Evolutionary conservation across 2,888 invertebrate species (phyloP).

Genomic region (Thymelicus acteon): DNA sequence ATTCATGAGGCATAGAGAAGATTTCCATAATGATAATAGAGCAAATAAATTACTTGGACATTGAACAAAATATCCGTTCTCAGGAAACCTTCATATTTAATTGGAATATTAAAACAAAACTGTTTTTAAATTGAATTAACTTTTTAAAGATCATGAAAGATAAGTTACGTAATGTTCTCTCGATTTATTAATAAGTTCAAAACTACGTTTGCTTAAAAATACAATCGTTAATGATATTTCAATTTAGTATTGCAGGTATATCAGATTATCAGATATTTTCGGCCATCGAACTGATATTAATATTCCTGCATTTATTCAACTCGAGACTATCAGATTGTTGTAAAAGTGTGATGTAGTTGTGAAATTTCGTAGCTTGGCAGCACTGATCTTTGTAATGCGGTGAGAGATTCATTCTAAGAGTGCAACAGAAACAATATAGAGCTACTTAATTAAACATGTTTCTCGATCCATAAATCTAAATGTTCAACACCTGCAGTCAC

Average conservation of each 20-base stretch:
- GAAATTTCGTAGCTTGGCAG: conserved; percentile 35
- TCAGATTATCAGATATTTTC: neutral
- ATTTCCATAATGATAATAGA: conserved; percentile 45
- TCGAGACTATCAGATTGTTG: conserved; percentile 3
- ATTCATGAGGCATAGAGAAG: conserved; percentile 61
- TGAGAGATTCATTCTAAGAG: conserved; percentile 61
- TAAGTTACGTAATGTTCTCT: neutral
- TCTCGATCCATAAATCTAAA: conserved; percentile 79
- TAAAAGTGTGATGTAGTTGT: conserved; percentile 42
- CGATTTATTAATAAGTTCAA: neutral
- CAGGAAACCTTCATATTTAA: conserved; percentile 8
- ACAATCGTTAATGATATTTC: neutral
- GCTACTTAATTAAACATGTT: conserved; percentile 77
- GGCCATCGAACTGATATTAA: neutral
- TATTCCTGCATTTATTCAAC: neutral
- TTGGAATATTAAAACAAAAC: neutral
- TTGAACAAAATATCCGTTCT: conserved; percentile 7
- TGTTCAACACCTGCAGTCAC: conserved; percentile 59
- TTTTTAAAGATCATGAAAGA: neutral
- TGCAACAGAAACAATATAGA: conserved; percentile 63
- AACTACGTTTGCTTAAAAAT: neutral
- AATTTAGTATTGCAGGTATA: neutral
- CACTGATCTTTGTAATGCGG: conserved; percentile 56
- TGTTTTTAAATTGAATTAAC: neutral
- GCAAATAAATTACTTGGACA: conserved; percentile 26